Conservation (phyloP, 2,888 invertebrate species). For the Caenorhabditis auriculariae region DNA sequence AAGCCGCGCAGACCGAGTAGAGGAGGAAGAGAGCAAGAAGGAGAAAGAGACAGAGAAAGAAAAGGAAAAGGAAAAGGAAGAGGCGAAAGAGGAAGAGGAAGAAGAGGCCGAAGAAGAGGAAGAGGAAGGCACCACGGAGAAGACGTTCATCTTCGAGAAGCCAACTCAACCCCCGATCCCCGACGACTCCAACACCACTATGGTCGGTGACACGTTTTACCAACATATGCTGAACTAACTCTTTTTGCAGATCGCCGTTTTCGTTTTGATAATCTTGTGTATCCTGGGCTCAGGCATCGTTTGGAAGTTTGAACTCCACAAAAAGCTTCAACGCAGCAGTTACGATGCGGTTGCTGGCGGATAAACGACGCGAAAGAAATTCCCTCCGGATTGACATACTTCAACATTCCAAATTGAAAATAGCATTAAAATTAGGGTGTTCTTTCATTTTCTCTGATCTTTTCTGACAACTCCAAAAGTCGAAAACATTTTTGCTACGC, state of each 20-base stretch:
- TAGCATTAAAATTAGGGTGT: background rate
- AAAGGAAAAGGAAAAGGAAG: constrained; percentile 27
- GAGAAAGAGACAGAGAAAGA: constrained; percentile 12
- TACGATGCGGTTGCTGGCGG: constrained; percentile 62
- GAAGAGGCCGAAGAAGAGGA: constrained; percentile 19
- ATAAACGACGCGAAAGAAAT: constrained; percentile 35
- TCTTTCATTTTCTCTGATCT: background rate
- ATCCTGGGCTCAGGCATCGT: constrained; percentile 60
- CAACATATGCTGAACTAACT: background rate
- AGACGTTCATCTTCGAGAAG: constrained; percentile 54
- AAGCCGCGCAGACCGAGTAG: constrained; percentile 12
- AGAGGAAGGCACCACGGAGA: constrained; percentile 27
- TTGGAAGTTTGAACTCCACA: constrained; percentile 61
- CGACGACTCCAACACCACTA: constrained; percentile 49
- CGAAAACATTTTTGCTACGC: background rate
- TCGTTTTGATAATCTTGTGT: constrained; percentile 59
- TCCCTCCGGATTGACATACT: background rate
- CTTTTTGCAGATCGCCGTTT: constrained; percentile 46
- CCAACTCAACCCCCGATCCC: constrained; percentile 55
- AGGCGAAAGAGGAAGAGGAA: constrained; percentile 17
- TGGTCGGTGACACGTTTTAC: constrained; percentile 18
- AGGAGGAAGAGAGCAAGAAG: constrained; percentile 7
- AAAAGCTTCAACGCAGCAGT: constrained; percentile 61
- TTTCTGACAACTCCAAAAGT: background rate
- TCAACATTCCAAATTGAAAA: background rate